Conservation (phyloP, 2,113 vertebrate genomes). For the Anas platyrhynchos region DNA sequence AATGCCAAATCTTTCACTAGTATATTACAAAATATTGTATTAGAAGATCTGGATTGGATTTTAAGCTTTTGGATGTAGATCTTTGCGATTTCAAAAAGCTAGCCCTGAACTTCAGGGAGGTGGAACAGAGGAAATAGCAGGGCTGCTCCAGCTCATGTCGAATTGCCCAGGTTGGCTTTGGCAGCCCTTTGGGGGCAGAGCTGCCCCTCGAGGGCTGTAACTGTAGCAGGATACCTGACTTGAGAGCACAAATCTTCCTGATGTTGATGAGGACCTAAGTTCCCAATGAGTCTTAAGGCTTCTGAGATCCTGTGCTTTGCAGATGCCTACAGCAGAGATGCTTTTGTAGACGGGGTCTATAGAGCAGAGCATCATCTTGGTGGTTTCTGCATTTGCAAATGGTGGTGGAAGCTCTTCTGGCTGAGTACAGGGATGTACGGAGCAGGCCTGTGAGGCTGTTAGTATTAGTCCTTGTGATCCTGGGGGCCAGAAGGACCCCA, state of each 20-base stretch:
- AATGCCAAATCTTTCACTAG: background rate
- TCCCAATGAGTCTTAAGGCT: fast-evolving
- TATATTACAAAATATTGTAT: background rate
- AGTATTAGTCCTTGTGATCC: background rate
- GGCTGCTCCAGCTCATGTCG: background rate
- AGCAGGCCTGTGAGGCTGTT: background rate
- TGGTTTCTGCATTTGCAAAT: background rate
- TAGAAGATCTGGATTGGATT: background rate
- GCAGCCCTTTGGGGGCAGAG: background rate
- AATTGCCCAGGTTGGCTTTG: background rate
- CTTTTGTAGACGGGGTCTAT: background rate
- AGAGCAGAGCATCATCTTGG: background rate
- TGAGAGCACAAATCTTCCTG: background rate
- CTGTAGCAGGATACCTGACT: background rate
- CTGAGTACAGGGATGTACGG: background rate
- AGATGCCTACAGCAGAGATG: background rate
- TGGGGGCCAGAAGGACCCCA: background rate
- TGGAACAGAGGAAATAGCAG: background rate
- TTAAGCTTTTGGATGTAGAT: background rate
- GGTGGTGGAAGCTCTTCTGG: background rate
- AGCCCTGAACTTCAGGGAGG: background rate
- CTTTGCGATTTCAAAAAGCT: background rate
- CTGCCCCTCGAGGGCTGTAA: background rate
- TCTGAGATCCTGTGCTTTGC: background rate
- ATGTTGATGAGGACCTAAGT: background rate